Conservation (phyloP, 2,113 vertebrate genomes). For the Zosterops japonicus region DNA sequence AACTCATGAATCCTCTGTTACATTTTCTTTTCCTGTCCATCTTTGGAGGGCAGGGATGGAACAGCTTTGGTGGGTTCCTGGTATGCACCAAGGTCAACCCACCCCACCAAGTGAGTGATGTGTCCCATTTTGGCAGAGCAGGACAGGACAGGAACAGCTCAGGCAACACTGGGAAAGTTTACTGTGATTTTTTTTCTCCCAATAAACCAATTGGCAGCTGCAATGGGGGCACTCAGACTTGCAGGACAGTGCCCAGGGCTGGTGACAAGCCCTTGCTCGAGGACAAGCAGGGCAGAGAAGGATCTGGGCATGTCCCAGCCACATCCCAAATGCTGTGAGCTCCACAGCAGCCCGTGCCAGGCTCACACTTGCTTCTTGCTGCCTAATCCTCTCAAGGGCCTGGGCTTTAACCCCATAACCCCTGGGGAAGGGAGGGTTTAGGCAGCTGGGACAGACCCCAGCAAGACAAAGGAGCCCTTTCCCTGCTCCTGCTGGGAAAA, state of each 20-base stretch:
- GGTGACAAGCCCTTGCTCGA: neutral
- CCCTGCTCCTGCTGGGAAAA: neutral
- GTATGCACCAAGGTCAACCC: neutral
- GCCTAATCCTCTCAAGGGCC: slow-evolving; percentile 31
- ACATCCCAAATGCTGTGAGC: neutral
- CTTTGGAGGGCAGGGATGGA: neutral
- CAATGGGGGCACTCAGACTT: neutral
- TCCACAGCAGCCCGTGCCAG: accelerated
- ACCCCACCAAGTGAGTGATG: neutral
- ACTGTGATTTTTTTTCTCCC: neutral
- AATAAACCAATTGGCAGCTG: neutral
- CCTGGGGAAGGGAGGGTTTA: neutral
- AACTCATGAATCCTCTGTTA: neutral
- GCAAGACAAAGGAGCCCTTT: neutral
- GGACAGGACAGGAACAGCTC: neutral
- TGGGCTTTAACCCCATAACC: neutral
- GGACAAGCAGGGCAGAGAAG: neutral
- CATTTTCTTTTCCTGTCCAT: neutral
- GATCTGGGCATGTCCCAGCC: neutral
- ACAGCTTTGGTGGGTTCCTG: neutral
- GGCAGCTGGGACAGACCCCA: neutral
- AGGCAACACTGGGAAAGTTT: accelerated
- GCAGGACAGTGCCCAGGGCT: neutral
- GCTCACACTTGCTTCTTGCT: neutral
- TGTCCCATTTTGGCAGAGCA: neutral